These are phyloP conservation scores for Pongo pygmaeus DNA, from an alignment of 2,113 vertebrate species.

Conservation along the genomic window DNA sequence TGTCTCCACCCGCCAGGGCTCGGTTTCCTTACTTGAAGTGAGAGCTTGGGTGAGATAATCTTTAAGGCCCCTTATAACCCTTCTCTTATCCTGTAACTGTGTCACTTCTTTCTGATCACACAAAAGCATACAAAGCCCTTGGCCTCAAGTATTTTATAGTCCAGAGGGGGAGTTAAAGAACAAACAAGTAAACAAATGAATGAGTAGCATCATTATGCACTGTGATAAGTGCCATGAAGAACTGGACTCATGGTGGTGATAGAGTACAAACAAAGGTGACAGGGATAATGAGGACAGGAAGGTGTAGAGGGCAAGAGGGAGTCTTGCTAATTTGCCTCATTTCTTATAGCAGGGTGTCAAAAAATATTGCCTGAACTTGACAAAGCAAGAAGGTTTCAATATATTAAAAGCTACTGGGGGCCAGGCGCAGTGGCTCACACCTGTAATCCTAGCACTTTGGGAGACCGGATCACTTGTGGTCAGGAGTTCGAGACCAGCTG, in stretches of 20 bases:
- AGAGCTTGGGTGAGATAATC: not conserved
- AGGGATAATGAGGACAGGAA: not conserved
- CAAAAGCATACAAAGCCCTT: not conserved
- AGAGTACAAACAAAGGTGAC: not conserved
- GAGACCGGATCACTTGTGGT: too few species aligned
- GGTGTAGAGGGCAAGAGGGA: not conserved
- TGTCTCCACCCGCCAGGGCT: not conserved
- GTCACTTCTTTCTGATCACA: not conserved
- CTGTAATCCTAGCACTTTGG: too few species aligned
- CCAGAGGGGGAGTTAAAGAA: not conserved
- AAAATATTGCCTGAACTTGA: conserved; percentile 1
- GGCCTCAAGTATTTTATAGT: not conserved
- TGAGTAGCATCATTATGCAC: not conserved
- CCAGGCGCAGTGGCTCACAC: too few species aligned
- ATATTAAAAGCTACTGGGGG: not conserved
- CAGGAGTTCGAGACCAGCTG: too few species aligned
- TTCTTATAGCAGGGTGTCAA: not conserved
- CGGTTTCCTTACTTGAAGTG: not conserved
- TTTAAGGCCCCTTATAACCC: not conserved
- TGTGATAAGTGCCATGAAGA: not conserved
- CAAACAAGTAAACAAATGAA: not conserved
- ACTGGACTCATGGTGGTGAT: not conserved
- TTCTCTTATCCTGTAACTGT: not conserved
- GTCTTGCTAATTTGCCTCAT: not conserved
- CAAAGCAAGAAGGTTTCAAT: conserved; percentile 1